Conservation (phyloP, 2,797 vertebrate species). For the Trichosurus vulpecula region DNA sequence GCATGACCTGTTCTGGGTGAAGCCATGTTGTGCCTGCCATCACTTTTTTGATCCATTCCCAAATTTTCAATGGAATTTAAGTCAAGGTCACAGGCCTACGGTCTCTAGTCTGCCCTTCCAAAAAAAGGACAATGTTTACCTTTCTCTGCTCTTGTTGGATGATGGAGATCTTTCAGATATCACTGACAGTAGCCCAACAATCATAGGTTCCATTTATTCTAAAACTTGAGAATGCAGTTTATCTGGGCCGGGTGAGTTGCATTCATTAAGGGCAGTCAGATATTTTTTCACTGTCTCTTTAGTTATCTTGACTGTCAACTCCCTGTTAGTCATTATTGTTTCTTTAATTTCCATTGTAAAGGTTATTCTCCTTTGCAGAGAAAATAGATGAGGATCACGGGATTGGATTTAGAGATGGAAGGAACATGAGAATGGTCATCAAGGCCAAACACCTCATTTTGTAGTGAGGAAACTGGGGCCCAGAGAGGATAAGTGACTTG, state of each 20-base stretch:
- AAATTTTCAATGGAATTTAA: neutral
- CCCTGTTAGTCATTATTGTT: neutral
- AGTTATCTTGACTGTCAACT: neutral
- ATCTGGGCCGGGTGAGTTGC: neutral
- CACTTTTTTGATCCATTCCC: neutral
- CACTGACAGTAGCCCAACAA: neutral
- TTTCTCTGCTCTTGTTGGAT: neutral
- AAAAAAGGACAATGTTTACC: neutral
- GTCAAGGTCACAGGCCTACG: neutral
- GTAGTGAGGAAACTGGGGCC: neutral
- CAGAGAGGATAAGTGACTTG: neutral
- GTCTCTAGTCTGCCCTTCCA: neutral
- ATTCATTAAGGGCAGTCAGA: neutral
- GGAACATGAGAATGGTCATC: neutral
- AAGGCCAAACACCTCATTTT: neutral
- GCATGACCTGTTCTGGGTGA: neutral
- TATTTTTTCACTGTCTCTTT: neutral
- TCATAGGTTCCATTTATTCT: neutral
- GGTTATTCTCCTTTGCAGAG: neutral
- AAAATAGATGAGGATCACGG: neutral
- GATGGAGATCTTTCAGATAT: neutral
- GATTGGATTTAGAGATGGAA: neutral
- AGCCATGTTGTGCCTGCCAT: neutral
- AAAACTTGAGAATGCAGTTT: neutral
- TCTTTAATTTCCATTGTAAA: neutral